A percentile compares a stretch with the other conserved stretches of the same genome.
Evolutionary conservation across 1,140 invertebrate genomes (phyloP).

Genomic region (Lepidotrigona ventralis): DNA sequence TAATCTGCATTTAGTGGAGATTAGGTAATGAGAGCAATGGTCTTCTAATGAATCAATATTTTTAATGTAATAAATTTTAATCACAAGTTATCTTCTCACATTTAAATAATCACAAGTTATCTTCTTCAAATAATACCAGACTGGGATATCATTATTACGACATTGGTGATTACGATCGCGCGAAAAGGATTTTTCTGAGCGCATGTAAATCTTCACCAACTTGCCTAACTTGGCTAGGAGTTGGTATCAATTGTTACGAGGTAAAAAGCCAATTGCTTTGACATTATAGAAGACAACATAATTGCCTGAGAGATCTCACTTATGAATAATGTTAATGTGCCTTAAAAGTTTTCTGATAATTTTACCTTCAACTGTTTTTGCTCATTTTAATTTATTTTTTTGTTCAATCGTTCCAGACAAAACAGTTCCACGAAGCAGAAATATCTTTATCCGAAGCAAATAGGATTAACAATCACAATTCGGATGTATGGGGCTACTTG

Average conservation of each 20-base stretch:
- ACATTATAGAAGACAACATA: not conserved
- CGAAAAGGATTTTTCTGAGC: conserved; percentile 63
- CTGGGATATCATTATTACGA: conserved; percentile 64
- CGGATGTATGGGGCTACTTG: conserved; percentile 73
- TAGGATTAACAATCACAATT: conserved; percentile 68
- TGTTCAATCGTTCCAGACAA: conserved; percentile 56
- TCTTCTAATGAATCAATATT: not conserved
- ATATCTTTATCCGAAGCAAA: conserved; percentile 72
- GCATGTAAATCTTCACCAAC: conserved; percentile 63
- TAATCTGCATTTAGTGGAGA: conserved; percentile 63
- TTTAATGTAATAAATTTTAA: not conserved
- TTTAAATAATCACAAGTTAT: too few relatives aligned
- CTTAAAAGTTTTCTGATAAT: not conserved
- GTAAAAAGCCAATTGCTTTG: conserved; percentile 55
- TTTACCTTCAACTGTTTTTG: not conserved
- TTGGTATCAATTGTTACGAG: conserved; percentile 70
- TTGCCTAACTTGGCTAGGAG: conserved; percentile 71
- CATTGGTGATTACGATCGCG: conserved; percentile 54
- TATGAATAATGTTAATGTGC: not conserved
- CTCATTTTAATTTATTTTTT: not conserved
- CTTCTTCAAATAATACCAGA: conserved; percentile 44
- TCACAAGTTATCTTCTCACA: not conserved
- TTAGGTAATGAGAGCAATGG: conserved; percentile 47
- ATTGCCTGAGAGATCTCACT: not conserved
- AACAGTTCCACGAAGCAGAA: conserved; percentile 70